A percentile compares a stretch with the other conserved stretches of the same genome.
Evolutionary conservation across 1,140 invertebrate genomes (phyloP).

Genomic region (Tetramorium alpestre): DNA sequence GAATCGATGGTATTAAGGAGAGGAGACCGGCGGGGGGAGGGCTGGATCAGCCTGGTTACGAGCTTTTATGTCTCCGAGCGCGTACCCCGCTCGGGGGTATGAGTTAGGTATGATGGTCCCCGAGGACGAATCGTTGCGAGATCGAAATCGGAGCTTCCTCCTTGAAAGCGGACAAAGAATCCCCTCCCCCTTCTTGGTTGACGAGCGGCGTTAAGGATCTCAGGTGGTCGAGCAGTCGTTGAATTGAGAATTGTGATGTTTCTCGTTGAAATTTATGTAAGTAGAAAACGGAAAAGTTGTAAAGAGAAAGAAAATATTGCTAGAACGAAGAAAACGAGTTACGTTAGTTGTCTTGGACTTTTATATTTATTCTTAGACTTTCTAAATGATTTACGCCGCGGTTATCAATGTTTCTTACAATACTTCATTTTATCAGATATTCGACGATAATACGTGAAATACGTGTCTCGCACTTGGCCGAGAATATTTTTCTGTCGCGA

Average conservation of each 20-base stretch:
- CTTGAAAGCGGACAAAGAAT: constrained; percentile 63
- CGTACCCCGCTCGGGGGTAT: constrained; percentile 66
- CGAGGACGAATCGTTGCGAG: constrained; percentile 65
- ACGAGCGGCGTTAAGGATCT: constrained; percentile 67
- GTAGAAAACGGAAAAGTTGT: constrained; percentile 43
- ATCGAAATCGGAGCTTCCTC: constrained; percentile 78
- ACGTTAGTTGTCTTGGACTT: too few relatives aligned
- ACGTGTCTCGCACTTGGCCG: background rate
- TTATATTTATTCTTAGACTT: background rate
- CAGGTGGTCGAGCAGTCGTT: constrained; percentile 66
- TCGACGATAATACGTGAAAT: constrained; percentile 11
- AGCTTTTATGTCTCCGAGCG: constrained; percentile 69
- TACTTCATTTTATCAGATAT: background rate
- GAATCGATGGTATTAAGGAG: constrained; percentile 19
- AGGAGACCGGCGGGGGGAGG: background rate
- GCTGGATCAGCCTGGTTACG: constrained; percentile 67
- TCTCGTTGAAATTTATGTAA: constrained; percentile 62
- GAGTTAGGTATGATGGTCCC: constrained; percentile 47
- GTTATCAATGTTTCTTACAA: background rate
- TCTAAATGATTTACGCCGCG: background rate
- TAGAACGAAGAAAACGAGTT: background rate
- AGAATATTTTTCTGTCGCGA: constrained; percentile 8
- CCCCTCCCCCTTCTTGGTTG: constrained; percentile 31
- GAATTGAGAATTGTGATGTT: constrained; percentile 50
- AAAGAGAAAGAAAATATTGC: background rate